Base-by-base conservation (phyloP, 1,140 invertebrate species). In the Sitophilus oryzae region DNA sequence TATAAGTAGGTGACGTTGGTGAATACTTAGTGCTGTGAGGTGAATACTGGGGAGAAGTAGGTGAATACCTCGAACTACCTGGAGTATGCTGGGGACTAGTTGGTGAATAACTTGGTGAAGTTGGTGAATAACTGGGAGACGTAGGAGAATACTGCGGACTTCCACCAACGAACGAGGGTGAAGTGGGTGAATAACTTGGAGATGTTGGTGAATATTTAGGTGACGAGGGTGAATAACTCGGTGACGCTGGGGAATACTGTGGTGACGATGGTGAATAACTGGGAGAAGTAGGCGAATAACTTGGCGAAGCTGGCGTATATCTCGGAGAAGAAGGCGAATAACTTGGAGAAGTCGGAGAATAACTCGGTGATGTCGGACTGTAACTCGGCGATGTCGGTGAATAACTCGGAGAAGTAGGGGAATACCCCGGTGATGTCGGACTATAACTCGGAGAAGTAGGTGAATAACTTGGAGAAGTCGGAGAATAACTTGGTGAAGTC, bases 321-420 rank as follows among this genome's bases (percentile, higher is more conserved):
- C 83, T 83, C 1, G 91, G 91, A 59, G 84, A 90, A 0, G 88
- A 85, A 6, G 89, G 88, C 10, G 85, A 90, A 60, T 96, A 98
- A 11, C 81, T 84, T 2, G 91, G 91, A 3, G 80, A 80, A 82
- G 30, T 81, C 79, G 64, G 88, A 5, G 86, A 88, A 69, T 88
- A 91, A 52, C 84, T 83, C 37, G 88, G 88, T 0, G 86, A 88
- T 0, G 82, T 76, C 0, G 79, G 78, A 11, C 79, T 76, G 56
- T 79, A 71, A 14, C 82, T 83, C 1, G 91, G 91, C 58, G 84
- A 90, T 0, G 88, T 84, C 8, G 89, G 88, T 10, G 85, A 90
- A 60, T 96, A 98, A 10, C 81, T 84, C 2, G 91, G 91, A 3
- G 80, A 79, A 82, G 30, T 81, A 79, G 64, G 88, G 4, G 86